Percentiles rank a stretch among this genome's conserved stretches.
phyloP scores from a whole-genome alignment of 1,140 invertebrate species.

The Philopotamus ludificatus region DNA sequence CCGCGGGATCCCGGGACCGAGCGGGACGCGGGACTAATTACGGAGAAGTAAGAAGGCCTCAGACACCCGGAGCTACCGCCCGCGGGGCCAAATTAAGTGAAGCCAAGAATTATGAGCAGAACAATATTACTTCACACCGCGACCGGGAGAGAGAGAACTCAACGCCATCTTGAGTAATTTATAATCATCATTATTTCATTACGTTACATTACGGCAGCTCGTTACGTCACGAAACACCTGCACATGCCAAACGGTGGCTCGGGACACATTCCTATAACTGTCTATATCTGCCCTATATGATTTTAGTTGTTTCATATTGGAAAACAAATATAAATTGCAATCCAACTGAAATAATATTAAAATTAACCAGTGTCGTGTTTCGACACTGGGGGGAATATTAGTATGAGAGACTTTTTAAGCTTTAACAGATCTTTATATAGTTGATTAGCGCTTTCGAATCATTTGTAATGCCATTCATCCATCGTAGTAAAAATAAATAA shows the following conservation, averaged over 20 bases:
- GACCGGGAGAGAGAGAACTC: conserved; percentile 32
- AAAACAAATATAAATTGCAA: too few species aligned
- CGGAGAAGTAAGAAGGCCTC: conserved; percentile 29
- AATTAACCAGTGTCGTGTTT: too few species aligned
- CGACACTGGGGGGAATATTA: too few species aligned
- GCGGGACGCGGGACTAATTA: conserved; percentile 33
- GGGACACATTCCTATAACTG: conserved; percentile 28
- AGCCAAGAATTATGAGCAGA: conserved; percentile 42
- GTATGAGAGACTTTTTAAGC: too few species aligned
- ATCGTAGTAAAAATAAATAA: too few species aligned
- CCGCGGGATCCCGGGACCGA: conserved; percentile 12
- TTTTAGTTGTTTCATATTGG: too few species aligned
- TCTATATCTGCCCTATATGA: too few species aligned
- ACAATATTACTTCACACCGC: conserved; percentile 42
- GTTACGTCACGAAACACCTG: conserved; percentile 27
- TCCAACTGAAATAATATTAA: too few species aligned
- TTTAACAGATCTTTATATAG: too few species aligned
- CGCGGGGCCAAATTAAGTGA: conserved; percentile 41
- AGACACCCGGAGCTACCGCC: conserved; percentile 29
- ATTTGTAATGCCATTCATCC: too few species aligned
- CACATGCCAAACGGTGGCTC: conserved; percentile 25
- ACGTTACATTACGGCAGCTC: conserved; percentile 34
- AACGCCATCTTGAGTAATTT: conserved; percentile 39
- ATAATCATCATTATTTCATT: conserved; percentile 43
- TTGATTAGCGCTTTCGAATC: too few species aligned